These are phyloP conservation scores for Hassar affinis DNA, from an alignment of 2,113 vertebrate genomes.

Conservation along the genomic window DNA sequence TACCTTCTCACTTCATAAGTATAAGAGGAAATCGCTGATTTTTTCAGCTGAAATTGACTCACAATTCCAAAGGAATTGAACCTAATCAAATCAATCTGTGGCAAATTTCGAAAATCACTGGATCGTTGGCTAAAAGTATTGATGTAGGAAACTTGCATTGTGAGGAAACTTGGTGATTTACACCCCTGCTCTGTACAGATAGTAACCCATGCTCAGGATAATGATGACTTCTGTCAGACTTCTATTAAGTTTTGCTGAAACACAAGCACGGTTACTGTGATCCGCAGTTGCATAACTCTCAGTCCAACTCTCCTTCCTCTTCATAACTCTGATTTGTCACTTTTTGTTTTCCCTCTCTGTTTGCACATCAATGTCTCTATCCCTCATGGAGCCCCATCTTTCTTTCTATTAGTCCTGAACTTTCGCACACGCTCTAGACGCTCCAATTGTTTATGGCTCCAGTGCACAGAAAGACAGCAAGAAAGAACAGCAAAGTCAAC, in stretches of 20 bases:
- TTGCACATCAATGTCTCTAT: background rate
- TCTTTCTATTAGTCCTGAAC: background rate
- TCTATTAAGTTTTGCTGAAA: background rate
- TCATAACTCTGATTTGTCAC: background rate
- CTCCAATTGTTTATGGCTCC: background rate
- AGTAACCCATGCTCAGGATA: background rate
- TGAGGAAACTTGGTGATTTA: no score
- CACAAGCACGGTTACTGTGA: background rate
- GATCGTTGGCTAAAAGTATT: no score
- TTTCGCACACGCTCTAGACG: background rate
- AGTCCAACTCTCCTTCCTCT: background rate
- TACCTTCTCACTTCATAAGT: no score
- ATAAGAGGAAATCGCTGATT: no score
- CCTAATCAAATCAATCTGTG: no score
- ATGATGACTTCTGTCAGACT: background rate
- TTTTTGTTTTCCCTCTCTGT: background rate
- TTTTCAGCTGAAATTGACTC: no score
- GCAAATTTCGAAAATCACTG: no score
- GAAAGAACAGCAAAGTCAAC: conserved; percentile 35
- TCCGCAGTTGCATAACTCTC: background rate
- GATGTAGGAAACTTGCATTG: no score
- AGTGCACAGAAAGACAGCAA: background rate
- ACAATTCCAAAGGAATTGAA: no score
- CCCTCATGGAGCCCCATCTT: background rate
- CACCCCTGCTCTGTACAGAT: background rate